Conservation (phyloP, 2,888 invertebrate genomes). For the Axea sp. region DNA sequence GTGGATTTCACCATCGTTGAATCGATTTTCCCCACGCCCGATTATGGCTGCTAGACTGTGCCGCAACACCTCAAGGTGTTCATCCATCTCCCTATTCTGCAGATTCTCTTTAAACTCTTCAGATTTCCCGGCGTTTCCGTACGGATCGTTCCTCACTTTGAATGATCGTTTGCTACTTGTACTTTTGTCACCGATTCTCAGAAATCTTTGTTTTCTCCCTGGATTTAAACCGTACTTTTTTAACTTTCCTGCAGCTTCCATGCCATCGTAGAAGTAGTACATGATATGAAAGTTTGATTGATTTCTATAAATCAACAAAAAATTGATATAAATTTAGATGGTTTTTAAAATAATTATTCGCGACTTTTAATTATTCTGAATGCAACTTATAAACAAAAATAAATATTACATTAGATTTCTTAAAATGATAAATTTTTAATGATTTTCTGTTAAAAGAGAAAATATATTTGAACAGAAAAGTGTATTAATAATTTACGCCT, state of each 20-base stretch:
- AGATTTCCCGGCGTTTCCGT: slow-evolving; percentile 84
- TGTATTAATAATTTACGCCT: no score
- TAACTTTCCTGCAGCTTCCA: slow-evolving; percentile 85
- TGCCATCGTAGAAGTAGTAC: slow-evolving; percentile 93
- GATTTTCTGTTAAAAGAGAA: no score
- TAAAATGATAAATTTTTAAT: no score
- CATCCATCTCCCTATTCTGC: slow-evolving; percentile 85
- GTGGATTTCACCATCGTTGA: slow-evolving; percentile 84
- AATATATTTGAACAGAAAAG: no score
- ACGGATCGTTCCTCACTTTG: slow-evolving; percentile 84
- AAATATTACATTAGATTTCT: no score
- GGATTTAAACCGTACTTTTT: slow-evolving; percentile 85
- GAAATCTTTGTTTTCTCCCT: slow-evolving; percentile 87
- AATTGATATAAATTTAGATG: no score
- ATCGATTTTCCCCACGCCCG: slow-evolving; percentile 88
- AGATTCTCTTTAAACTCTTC: slow-evolving; percentile 84
- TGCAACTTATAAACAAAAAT: no score
- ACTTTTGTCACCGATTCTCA: slow-evolving; percentile 83
- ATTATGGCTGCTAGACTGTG: slow-evolving; percentile 87
- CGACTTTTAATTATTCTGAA: no score
- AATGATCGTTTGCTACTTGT: slow-evolving; percentile 81
- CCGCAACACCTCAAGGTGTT: slow-evolving; percentile 86
- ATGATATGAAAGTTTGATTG: slow-evolving; percentile 94
- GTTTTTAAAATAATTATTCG: no score
- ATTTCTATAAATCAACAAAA: slow-evolving; percentile 84